Conservation (phyloP, 92 coral and sea anemone species). For the Siderastrea radians region DNA sequence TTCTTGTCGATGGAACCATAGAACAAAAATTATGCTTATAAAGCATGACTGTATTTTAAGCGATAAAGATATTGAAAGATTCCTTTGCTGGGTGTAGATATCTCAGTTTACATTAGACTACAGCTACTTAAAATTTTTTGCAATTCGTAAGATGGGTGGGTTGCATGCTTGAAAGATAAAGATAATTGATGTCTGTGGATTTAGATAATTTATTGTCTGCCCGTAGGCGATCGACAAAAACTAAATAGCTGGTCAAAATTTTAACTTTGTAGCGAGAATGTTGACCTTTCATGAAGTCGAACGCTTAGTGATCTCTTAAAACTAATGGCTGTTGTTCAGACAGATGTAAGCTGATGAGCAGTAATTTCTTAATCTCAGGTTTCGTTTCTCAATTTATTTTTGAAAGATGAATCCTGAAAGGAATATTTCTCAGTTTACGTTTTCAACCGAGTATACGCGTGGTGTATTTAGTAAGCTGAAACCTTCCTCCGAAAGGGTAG, state of each 20-base stretch:
- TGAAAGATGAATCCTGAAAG: too few relatives aligned
- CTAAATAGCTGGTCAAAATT: too few relatives aligned
- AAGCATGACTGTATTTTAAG: background rate
- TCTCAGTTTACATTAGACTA: background rate
- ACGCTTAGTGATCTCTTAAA: too few relatives aligned
- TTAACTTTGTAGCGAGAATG: too few relatives aligned
- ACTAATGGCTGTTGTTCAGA: too few relatives aligned
- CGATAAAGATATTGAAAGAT: background rate
- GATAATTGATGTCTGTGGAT: background rate
- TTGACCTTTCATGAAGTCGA: too few relatives aligned
- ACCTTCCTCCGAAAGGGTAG: background rate
- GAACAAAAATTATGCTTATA: background rate
- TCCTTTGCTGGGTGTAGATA: conserved; percentile 9
- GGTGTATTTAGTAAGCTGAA: conserved; percentile 18
- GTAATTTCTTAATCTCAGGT: too few relatives aligned
- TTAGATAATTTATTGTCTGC: too few relatives aligned
- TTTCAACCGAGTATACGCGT: background rate
- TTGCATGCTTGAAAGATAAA: background rate
- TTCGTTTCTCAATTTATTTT: too few relatives aligned
- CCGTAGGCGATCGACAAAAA: too few relatives aligned
- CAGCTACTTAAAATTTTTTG: background rate
- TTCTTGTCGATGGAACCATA: background rate
- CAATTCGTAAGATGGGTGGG: background rate
- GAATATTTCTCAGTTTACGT: background rate
- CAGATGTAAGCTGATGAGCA: too few relatives aligned